phyloP scores from a whole-genome alignment of 2,797 vertebrate species.

The Smutsia gigantea region DNA sequence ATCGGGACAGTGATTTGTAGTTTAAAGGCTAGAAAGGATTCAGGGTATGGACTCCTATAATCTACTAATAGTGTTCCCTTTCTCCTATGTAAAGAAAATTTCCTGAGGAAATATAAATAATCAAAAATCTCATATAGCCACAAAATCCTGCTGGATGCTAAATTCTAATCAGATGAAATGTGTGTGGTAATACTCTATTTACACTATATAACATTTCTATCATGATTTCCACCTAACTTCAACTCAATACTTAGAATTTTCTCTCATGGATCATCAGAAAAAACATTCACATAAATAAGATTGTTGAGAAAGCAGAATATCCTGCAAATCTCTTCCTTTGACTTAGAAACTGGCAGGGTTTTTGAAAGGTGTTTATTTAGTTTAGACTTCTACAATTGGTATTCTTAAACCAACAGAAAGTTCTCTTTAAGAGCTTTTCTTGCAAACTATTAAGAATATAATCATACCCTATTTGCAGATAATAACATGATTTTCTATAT shows the following conservation, averaged over 20 bases:
- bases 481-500: neutral
- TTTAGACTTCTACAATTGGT: neutral
- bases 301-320: slow-evolving; percentile 36
- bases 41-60: neutral
- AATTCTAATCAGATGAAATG: neutral
- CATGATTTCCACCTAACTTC: neutral
- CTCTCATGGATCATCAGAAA: neutral
- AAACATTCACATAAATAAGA: neutral
- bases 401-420: neutral
- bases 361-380: neutral
- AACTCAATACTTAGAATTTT: neutral
- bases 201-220: neutral
- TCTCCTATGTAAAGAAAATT: neutral
- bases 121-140: neutral
- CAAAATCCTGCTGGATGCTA: neutral
- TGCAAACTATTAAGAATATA: neutral
- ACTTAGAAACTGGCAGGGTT: neutral
- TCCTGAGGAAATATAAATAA: neutral
- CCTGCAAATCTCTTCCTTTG: neutral
- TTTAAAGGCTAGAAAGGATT: neutral
- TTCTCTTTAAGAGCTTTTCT: neutral
- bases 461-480: neutral
- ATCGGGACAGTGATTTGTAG: neutral
- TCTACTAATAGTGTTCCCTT: neutral
- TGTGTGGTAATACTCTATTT: neutral